phyloP scores from a whole-genome alignment of 2,113 vertebrate species.

The Camarhynchus parvulus region DNA sequence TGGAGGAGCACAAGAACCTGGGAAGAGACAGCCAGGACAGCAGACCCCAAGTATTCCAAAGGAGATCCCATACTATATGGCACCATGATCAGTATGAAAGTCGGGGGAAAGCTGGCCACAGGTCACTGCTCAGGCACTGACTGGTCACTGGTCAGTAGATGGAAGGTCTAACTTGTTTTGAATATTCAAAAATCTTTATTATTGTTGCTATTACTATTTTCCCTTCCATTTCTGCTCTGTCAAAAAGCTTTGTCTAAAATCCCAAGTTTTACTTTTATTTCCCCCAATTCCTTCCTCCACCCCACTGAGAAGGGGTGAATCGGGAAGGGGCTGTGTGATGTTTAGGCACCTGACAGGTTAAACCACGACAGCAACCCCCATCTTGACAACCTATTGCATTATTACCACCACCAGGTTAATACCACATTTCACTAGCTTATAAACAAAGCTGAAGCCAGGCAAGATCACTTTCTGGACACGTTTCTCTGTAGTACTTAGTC shows the following conservation, averaged over 20 bases:
- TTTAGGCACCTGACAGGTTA: background rate
- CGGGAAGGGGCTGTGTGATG: background rate
- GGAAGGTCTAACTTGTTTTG: background rate
- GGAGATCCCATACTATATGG: background rate
- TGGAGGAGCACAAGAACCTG: background rate
- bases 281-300: background rate
- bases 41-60: background rate
- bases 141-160: background rate
- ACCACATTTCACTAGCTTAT: background rate
- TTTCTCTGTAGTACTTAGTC: background rate
- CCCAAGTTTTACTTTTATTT: background rate
- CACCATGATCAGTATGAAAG: background rate
- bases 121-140: background rate
- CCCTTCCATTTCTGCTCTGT: background rate
- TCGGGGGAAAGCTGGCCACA: background rate
- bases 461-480: background rate
- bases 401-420: background rate
- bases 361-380: rapidly evolving
- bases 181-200: background rate
- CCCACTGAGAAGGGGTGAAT: background rate
- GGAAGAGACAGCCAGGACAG: background rate
- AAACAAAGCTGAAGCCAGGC: background rate
- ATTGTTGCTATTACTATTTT: background rate
- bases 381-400: background rate
- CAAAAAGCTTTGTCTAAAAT: background rate